These are phyloP conservation scores for Callorhinus ursinus DNA, from an alignment of 2,113 vertebrate species.

Conservation along the genomic window DNA sequence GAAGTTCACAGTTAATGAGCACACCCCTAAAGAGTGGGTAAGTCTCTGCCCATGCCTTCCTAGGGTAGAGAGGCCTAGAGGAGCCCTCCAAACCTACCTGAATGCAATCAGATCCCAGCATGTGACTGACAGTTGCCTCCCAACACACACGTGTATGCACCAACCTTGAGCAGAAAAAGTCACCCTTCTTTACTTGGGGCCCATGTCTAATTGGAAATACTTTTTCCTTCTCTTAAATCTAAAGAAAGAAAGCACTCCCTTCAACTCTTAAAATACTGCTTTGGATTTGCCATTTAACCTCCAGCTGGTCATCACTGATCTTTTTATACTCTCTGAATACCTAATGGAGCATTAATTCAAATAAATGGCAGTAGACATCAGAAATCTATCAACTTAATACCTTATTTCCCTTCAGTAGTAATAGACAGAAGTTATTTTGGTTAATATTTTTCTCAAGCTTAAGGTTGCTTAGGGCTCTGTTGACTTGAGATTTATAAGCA, in stretches of 20 bases:
- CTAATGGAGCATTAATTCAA: conserved; percentile 8
- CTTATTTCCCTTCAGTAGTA: background rate
- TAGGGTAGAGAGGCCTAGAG: background rate
- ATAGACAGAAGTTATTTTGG: background rate
- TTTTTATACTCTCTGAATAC: conserved; percentile 2
- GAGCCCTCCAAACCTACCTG: background rate
- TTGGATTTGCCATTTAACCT: conserved; percentile 35
- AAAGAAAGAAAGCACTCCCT: background rate
- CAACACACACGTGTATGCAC: background rate
- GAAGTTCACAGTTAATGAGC: conserved; percentile 74
- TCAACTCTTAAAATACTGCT: background rate
- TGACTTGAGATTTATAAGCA: conserved; percentile 34
- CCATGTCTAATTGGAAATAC: background rate
- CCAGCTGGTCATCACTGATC: background rate
- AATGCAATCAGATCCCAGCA: background rate
- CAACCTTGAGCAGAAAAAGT: background rate
- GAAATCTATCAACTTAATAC: background rate
- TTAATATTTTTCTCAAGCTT: conserved; percentile 33
- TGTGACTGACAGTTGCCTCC: background rate
- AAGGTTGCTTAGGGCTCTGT: background rate
- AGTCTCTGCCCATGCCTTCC: conserved; percentile 61
- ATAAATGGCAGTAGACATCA: background rate
- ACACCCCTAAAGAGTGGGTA: conserved; percentile 40
- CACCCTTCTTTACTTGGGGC: background rate
- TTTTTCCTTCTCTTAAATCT: conserved; percentile 6